Evolutionary conservation across 1,140 invertebrate genomes (phyloP).

Genomic region (Panagrolaimus sp.): DNA sequence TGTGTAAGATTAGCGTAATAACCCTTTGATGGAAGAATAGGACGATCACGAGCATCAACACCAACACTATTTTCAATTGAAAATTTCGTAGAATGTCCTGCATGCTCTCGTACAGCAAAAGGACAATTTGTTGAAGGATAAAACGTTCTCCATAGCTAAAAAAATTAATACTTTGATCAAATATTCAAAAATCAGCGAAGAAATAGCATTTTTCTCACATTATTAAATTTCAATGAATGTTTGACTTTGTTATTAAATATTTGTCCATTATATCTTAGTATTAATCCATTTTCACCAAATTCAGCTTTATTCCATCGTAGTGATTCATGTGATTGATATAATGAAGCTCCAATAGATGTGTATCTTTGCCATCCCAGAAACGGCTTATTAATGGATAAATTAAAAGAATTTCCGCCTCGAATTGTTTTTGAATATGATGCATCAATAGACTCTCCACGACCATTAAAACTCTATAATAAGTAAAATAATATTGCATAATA

Average conservation of each 20-base stretch:
- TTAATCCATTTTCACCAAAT: constrained; percentile 45
- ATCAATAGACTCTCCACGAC: constrained; percentile 45
- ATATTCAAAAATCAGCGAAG: constrained; percentile 9
- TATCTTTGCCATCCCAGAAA: constrained; percentile 56
- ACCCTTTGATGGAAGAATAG: constrained; percentile 44
- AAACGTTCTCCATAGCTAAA: constrained; percentile 50
- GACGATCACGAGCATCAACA: constrained; percentile 44
- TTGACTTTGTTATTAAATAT: constrained; percentile 29
- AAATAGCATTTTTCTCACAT: constrained; percentile 27
- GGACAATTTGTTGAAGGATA: constrained; percentile 38
- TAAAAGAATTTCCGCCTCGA: constrained; percentile 44
- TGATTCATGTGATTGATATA: constrained; percentile 33
- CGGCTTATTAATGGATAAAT: constrained; percentile 44
- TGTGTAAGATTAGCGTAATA: constrained; percentile 9
- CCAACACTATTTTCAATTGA: constrained; percentile 47
- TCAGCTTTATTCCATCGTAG: constrained; percentile 51
- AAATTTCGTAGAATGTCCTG: constrained; percentile 55
- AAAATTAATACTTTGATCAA: constrained; percentile 4
- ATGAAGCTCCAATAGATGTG: constrained; percentile 24
- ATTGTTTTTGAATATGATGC: constrained; percentile 46
- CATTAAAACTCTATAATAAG: constrained; percentile 50
- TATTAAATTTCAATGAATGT: constrained; percentile 43
- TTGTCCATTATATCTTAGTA: constrained; percentile 34
- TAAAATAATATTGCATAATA: neutral
- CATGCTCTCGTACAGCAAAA: constrained; percentile 51